Evolutionary conservation across 2,797 vertebrate genomes (phyloP).

Genomic region (Bradypodion ventrale): DNA sequence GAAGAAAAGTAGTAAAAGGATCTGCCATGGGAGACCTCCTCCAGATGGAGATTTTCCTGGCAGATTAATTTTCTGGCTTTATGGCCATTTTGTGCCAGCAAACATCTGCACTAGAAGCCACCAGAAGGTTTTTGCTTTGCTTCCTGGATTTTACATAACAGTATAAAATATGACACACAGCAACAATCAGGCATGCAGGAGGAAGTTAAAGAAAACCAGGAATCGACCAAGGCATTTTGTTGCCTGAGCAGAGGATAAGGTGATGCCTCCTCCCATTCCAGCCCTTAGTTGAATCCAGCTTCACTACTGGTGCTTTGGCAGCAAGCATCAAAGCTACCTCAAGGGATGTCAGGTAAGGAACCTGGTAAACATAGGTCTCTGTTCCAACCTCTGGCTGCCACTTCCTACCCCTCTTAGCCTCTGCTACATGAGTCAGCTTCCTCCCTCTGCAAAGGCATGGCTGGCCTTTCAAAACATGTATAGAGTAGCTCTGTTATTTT

Average conservation of each 20-base stretch:
- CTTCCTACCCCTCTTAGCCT: not conserved
- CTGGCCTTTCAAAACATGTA: not conserved
- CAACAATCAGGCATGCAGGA: not conserved
- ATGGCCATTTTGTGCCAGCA: conserved; percentile 11
- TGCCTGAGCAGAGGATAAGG: not conserved
- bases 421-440: not conserved
- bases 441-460: not conserved
- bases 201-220: not conserved
- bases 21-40: conserved; percentile 18
- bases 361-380: not conserved
- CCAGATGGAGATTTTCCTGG: conserved; percentile 24
- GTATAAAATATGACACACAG: not conserved
- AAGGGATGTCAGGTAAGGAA: not conserved
- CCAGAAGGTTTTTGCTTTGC: conserved; percentile 10
- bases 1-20: not conserved
- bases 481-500: not conserved
- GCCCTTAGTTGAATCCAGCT: not conserved
- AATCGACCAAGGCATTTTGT: no score
- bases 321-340: not conserved
- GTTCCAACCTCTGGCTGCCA: not conserved
- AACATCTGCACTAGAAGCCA: conserved; percentile 27
- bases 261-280: not conserved
- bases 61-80: conserved; percentile 9
- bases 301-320: not conserved
- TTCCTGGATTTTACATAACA: conserved; percentile 10